Conservation (phyloP, 2,888 invertebrate genomes). For the Cyclophora punctaria region DNA sequence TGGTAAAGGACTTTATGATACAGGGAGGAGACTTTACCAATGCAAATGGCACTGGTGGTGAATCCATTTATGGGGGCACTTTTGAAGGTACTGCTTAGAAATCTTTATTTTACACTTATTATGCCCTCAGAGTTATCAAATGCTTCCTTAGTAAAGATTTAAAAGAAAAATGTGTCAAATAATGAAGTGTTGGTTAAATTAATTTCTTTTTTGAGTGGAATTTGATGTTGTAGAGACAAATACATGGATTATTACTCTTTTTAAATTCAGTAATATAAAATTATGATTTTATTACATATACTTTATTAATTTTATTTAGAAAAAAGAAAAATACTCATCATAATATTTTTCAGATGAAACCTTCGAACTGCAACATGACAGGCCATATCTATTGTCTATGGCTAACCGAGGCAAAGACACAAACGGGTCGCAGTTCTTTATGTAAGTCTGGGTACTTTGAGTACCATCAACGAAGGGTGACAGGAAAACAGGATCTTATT, state of each 20-base stretch:
- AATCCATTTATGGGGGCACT: constrained; percentile 97
- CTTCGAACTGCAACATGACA: constrained; percentile 90
- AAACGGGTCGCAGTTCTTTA: constrained; percentile 99
- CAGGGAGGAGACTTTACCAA: constrained; percentile 93
- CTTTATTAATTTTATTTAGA: too few species aligned
- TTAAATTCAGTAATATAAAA: neutral
- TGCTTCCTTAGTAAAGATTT: too few species aligned
- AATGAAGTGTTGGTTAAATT: too few species aligned
- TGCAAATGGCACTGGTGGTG: constrained; percentile 98
- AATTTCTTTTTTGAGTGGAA: too few species aligned
- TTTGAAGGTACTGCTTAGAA: constrained; percentile 84
- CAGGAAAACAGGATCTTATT: constrained; percentile 8
- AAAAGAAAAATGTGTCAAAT: too few species aligned
- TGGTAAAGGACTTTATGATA: constrained; percentile 98
- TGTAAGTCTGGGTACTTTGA: constrained; percentile 81
- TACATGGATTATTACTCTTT: too few species aligned
- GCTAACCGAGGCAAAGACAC: constrained; percentile 98
- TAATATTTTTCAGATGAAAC: constrained; percentile 86
- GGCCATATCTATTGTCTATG: constrained; percentile 95
- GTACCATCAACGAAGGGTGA: constrained; percentile 28
- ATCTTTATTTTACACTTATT: too few species aligned
- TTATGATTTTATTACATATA: constrained; percentile 1
- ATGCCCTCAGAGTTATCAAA: too few species aligned
- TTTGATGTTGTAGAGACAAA: too few species aligned
- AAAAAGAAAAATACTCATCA: too few species aligned